Conservation (phyloP, 2,888 invertebrate genomes). For the Tetranychus piercei region DNA sequence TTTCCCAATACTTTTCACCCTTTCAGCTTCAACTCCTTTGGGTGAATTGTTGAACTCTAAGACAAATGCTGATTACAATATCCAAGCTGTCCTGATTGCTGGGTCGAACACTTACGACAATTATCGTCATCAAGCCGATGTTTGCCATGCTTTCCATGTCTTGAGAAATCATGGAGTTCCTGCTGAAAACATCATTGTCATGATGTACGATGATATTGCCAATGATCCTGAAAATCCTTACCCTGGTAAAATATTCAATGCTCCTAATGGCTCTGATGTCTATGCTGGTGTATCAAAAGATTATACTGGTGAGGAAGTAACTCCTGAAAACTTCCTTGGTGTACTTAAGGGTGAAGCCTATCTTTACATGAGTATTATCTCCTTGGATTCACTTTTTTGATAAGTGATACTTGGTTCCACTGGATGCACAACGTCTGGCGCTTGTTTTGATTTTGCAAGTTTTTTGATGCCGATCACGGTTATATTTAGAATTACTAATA, state of each 20-base stretch:
- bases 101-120: conserved; percentile 39
- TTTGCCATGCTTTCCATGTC: conserved; percentile 43
- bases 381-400: too few relatives aligned
- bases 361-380: too few relatives aligned
- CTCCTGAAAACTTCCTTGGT: conserved; percentile 40
- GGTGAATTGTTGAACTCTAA: too few relatives aligned
- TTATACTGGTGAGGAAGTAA: conserved; percentile 39
- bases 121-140: conserved; percentile 45
- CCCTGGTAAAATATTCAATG: conserved; percentile 41
- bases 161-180: conserved; percentile 38
- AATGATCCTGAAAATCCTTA: conserved; percentile 38
- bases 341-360: conserved; percentile 41
- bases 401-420: too few relatives aligned
- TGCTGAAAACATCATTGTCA: conserved; percentile 40
- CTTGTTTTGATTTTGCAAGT: too few relatives aligned
- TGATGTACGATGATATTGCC: conserved; percentile 46
- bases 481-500: too few relatives aligned
- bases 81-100: too few relatives aligned
- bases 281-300: conserved; percentile 41
- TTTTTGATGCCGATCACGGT: too few relatives aligned
- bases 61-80: too few relatives aligned
- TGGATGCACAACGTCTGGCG: too few relatives aligned
- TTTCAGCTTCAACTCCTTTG: too few relatives aligned
- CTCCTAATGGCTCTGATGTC: conserved; percentile 40
- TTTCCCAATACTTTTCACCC: too few relatives aligned